Base-by-base conservation (phyloP, 2,113 vertebrate genomes). In the Galemys pyrenaicus region DNA sequence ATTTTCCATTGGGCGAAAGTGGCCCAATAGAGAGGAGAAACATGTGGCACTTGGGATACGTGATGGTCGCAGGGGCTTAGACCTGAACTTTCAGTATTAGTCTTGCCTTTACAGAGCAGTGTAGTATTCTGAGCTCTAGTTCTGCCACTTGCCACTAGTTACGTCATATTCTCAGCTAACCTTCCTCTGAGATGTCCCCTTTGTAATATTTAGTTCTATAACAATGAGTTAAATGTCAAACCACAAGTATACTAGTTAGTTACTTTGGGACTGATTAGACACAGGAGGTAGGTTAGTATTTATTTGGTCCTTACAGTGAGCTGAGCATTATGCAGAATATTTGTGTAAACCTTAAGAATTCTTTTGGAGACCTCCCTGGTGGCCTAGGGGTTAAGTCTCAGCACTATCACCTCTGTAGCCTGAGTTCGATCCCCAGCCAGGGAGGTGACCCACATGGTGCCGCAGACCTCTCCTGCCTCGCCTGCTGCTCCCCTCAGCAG, bases 171-270 rank as follows among this genome's bases (percentile, higher is more conserved):
- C 24, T 82, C 91, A 41, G 70, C 19, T 68, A 81, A 37, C 26
- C 26, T 68, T 74, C 64, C 51, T 94, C 16, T 51, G 62, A 26
- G 32, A 51, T 71, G 20, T 35, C 19, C 19, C 24, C 5, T 65
- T 46, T 79, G 49, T 2, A 46, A 9, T 78, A 32, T 71, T 79
- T 74, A 93, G 74, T 73, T 81, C 54, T 88, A 35, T 75, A 32
- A 44, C 28, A 83, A 15, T 62, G 51, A 91, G 67, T 89, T 96
- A 86, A 83, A 84, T 46, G 74, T 65, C 94, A 91, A 94, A 54
- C 64, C 46, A 41, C 13, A 41, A 75, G 54, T 67, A 58, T 64
- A 56, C 10, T 22, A 56, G 19, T 56, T 56, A 56, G 54, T 22
- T 22, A 35, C 10, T 35, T 80, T 54, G 12, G 65, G 75, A 46